Conservation (phyloP, 2,113 vertebrate genomes). For the Lampris megalopsis region DNA sequence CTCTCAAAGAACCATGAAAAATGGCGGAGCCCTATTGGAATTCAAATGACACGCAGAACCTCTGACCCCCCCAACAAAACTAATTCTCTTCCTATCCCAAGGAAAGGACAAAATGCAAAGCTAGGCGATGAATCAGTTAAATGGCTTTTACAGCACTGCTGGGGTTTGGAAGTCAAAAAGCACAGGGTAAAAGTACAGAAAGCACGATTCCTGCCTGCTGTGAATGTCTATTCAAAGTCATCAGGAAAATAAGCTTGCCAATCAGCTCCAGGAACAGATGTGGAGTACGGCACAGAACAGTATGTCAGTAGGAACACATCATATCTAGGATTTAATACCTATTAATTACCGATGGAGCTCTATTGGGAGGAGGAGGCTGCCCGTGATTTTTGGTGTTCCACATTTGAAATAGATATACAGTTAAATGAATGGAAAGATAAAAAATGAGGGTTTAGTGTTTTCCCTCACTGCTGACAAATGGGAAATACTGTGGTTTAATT, state of each 20-base stretch:
- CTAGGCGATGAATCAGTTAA: constrained; percentile 70
- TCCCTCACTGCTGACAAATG: constrained; percentile 58
- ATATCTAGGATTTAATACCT: constrained; percentile 70
- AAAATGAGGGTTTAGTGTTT: constrained; percentile 29
- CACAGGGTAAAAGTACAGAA: constrained; percentile 57
- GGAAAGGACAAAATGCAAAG: constrained; percentile 53
- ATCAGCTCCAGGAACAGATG: constrained; percentile 69
- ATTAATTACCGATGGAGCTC: constrained; percentile 75
- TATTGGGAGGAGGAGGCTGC: constrained; percentile 47
- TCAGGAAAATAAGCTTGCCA: constrained; percentile 74
- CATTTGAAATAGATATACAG: constrained; percentile 61
- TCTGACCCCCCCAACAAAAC: constrained; percentile 71
- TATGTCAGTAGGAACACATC: constrained; percentile 74
- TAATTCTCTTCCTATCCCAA: constrained; percentile 65
- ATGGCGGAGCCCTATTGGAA: constrained; percentile 64
- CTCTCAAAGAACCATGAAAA: constrained; percentile 75
- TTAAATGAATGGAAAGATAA: constrained; percentile 22
- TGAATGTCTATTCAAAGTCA: constrained; percentile 70
- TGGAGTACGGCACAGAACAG: constrained; percentile 61
- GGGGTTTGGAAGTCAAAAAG: constrained; percentile 65
- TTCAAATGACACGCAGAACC: constrained; percentile 68
- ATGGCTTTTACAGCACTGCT: constrained; percentile 52
- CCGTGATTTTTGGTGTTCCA: constrained; percentile 41
- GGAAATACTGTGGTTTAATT: constrained; percentile 54
- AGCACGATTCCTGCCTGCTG: constrained; percentile 52